Base-by-base conservation (phyloP, 2,113 vertebrate genomes). In the Zosterops pallidus region DNA sequence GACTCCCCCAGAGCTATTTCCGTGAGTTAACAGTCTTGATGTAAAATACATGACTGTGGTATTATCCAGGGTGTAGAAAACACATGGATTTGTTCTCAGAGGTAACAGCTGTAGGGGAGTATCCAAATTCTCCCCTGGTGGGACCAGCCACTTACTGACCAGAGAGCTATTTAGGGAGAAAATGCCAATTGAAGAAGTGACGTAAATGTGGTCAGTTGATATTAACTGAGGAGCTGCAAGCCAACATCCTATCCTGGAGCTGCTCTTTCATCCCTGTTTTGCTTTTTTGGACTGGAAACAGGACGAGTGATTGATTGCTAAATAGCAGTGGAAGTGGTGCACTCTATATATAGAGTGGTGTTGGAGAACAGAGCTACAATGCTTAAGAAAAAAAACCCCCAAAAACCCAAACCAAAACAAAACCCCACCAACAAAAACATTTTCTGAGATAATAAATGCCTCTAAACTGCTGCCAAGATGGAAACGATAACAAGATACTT, bases 151-250 rank as follows among this genome's bases (percentile, higher is more conserved):
- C 56, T 86, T 23, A 16, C 44, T 55, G 79, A 25, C n/a, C 50
- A 14, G 69, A 72, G 89, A 57, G 86, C 74, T 95, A 64, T 95
- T 91, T 78, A 35, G 65, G 69, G 81, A 94, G 71, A 84, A 91
- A 88, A 83, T 3, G 4, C 49, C n/a, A 60, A 2, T 25, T 52
- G 91, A 39, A 91, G 90, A 65, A 92, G 77, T 95, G 78, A 85
- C 11, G n/a, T 85, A 59, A 74, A 89, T 64, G 64, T 12, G 71
- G 63, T 86, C 78, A 76, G 80, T 56, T 92, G 91, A 86, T 89
- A 47, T 67, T 12, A 24, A 53, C n/a, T 13, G 84, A 83, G 69
- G 70, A 81, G 64, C 79, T 92, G 71, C 23, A 14, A 29, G 41
- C 59, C 71, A 84, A 7, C 72, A 42, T 41, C 56, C 64, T 65